phyloP scores from a whole-genome alignment of 2,797 vertebrate species.

The Pteronotus mesoamericanus region DNA sequence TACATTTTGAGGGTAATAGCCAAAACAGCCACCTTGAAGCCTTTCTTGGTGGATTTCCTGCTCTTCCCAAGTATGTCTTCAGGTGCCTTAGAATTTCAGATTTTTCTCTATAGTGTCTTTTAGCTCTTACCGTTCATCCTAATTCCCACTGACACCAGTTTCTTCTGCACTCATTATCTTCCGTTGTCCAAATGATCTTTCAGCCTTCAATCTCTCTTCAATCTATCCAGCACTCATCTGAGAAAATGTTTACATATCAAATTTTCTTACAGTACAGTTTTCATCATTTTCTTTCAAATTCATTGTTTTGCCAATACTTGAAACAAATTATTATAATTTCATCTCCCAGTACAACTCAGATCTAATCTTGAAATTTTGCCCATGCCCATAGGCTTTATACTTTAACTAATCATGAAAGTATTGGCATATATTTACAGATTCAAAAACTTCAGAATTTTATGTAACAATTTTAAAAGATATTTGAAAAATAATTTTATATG shows the following conservation, averaged over 20 bases:
- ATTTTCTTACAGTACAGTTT: slow-evolving; percentile 39
- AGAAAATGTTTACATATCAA: slow-evolving; percentile 18
- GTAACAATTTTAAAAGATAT: not conserved
- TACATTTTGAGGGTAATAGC: not conserved
- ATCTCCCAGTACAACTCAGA: not conserved
- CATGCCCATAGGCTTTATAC: not conserved
- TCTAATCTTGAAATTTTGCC: slow-evolving; percentile 39
- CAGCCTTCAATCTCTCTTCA: not conserved
- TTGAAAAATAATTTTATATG: slow-evolving; percentile 36
- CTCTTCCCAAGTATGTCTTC: not conserved
- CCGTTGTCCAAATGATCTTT: not conserved
- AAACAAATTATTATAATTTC: slow-evolving; percentile 28
- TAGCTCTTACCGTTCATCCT: not conserved
- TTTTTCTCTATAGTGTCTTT: not conserved
- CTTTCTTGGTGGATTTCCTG: not conserved
- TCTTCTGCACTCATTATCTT: not conserved
- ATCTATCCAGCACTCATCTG: not conserved
- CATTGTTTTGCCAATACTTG: slow-evolving; percentile 11
- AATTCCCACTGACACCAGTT: not conserved
- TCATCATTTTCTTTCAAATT: slow-evolving; percentile 32
- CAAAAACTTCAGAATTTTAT: slow-evolving; percentile 39
- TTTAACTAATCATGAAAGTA: slow-evolving; percentile 27
- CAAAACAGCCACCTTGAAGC: not conserved
- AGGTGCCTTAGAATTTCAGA: not conserved
- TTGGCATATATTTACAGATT: slow-evolving; percentile 13